Base-by-base conservation (phyloP, 2,888 invertebrate species). In the Dichetophora obliterata region DNA sequence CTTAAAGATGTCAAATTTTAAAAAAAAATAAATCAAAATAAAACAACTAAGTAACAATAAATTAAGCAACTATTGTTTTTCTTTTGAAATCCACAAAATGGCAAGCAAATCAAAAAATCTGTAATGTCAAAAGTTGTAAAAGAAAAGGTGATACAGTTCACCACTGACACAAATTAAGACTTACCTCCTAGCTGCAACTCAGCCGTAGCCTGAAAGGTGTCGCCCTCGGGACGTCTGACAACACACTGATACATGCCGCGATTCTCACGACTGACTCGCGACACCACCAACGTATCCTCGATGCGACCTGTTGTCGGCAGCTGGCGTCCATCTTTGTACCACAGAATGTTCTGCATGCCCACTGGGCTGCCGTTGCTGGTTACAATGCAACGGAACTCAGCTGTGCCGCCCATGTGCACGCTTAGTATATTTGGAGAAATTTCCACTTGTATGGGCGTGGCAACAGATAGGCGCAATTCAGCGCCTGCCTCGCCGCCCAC, bases 221-320 rank as follows among this genome's bases (percentile, higher is more conserved):
- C 94, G 19, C 94, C 93, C 86, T 94, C 94, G 48, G 93, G 91
- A 80, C 94, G 90, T 78, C 93, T 90, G 8, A 93, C 94, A 79
- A 94, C 91, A 86, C 94, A 94, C 86, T 94, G 94, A 86, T 94
- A 94, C 93, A 94, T 94, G 82, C 94, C 94, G 77, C 93, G 91
- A 86, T 94, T 94, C 84, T 94, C 94, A 73, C 94, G 90, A 54
- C 92, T 92, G 59, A 94, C 93, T 76, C 93, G 92, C 80, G 92
- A 91, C 82, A 94, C 91, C 72, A 93, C 90, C 73, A 94, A 86
- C 52, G 92, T 91, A 83, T 94, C 93, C 71, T 91, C 90, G 79
- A 92, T 92, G 80, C 93, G 90, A 8, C 93, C 93, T 6, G 93
- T 92, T 75, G 92, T 92, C 0, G 93, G 93, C 81, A 93, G 87